A percentile compares a stretch with the other conserved stretches of the same genome.
These are phyloP conservation scores for Quadroppia sp. DNA, from an alignment of 2,888 invertebrate genomes.

Conservation along the genomic window DNA sequence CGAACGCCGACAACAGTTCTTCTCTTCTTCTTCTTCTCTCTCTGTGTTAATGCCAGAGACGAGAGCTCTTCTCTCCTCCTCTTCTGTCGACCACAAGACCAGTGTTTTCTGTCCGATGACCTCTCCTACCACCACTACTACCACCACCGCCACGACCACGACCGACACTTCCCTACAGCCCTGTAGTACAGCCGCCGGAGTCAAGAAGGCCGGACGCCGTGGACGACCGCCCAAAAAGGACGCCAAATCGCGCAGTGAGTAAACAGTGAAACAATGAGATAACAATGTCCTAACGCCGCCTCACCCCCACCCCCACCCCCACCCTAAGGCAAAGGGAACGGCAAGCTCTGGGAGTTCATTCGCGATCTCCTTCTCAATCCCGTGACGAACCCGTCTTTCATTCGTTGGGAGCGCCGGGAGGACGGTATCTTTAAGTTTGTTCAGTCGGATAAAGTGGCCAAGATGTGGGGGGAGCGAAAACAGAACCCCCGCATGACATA, in stretches of 20 bases:
- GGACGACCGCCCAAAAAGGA: constrained; percentile 48
- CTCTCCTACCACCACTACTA: too few relatives aligned
- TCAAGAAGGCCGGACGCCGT: constrained; percentile 43
- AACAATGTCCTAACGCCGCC: constrained; percentile 4
- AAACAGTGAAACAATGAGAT: too few relatives aligned
- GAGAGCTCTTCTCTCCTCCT: not conserved
- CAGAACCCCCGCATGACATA: constrained; percentile 86
- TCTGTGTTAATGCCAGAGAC: constrained; percentile 19
- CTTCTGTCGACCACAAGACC: constrained; percentile 20
- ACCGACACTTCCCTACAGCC: too few relatives aligned
- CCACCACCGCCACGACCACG: too few relatives aligned
- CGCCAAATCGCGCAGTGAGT: constrained; percentile 46
- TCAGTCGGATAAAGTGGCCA: constrained; percentile 77
- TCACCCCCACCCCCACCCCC: not conserved
- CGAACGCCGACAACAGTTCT: constrained; percentile 39
- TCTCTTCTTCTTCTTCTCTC: not conserved
- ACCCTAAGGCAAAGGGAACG: constrained; percentile 53
- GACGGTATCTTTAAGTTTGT: constrained; percentile 82
- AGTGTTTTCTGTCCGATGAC: not conserved
- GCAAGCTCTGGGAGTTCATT: constrained; percentile 74
- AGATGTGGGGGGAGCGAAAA: constrained; percentile 79
- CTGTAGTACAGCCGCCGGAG: constrained; percentile 2
- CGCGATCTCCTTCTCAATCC: constrained; percentile 71
- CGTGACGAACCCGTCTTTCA: constrained; percentile 71
- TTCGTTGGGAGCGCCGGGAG: constrained; percentile 80